Percentiles rank a stretch among this genome's conserved stretches.
phyloP scores from a whole-genome alignment of 2,888 invertebrate species.

The Anoplius nigerrimus region DNA sequence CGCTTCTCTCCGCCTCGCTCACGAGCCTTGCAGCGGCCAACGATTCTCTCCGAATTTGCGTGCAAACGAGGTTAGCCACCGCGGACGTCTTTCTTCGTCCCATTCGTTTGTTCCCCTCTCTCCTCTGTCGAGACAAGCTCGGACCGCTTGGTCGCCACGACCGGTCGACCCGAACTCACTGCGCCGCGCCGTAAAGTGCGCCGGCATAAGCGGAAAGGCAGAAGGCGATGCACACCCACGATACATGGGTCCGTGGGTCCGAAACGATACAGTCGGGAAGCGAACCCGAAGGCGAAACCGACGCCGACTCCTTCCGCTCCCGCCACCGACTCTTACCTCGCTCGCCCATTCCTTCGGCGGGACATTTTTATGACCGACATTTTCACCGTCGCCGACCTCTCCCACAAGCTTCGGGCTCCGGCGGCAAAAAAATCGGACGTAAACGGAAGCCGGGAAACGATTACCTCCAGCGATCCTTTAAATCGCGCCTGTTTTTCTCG shows the following conservation, averaged over 20 bases:
- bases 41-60: slow-evolving; percentile 57
- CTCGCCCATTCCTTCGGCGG: slow-evolving; percentile 56
- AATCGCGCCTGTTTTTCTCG: slow-evolving; percentile 23
- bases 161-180: slow-evolving; percentile 40
- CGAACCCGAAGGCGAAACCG: slow-evolving; percentile 11
- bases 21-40: slow-evolving; percentile 26
- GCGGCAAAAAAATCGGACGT: slow-evolving; percentile 40
- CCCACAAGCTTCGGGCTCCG: slow-evolving; percentile 18
- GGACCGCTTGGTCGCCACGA: slow-evolving; percentile 25
- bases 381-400: slow-evolving; percentile 46
- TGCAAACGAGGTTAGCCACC: slow-evolving; percentile 58
- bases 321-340: slow-evolving; percentile 32
- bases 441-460: slow-evolving; percentile 51
- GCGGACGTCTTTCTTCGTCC: slow-evolving; percentile 18
- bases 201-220: slow-evolving; percentile 45
- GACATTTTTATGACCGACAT: slow-evolving; percentile 64
- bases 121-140: slow-evolving; percentile 9
- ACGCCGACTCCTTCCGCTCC: slow-evolving; percentile 30
- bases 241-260: slow-evolving; percentile 19
- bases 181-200: slow-evolving; percentile 42
- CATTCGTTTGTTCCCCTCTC: slow-evolving; percentile 8
- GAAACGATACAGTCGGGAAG: slow-evolving; percentile 7
- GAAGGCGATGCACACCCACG: slow-evolving; percentile 44
- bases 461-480: slow-evolving; percentile 47
- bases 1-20: no score